Conservation (phyloP, 1,140 invertebrate species). For the Portunus trituberculatus region DNA sequence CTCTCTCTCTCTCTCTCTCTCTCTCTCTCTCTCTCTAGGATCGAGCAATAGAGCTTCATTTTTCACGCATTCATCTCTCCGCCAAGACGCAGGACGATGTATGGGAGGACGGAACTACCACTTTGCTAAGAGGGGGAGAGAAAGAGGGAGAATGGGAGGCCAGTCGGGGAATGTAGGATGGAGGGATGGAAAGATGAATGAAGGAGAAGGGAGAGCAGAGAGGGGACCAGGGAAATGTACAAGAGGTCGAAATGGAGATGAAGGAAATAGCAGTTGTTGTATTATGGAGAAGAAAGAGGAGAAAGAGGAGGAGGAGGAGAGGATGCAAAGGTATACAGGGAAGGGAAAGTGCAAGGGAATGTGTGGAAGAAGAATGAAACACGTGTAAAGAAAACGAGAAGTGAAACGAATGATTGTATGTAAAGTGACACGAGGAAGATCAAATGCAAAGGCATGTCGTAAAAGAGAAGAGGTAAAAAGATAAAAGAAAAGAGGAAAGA, state of each 20-base stretch:
- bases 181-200: background rate
- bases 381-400: no score
- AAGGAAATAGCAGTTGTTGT: no score
- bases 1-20: slow-evolving; percentile 8
- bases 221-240: background rate
- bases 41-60: background rate
- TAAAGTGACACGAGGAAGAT: no score
- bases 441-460: no score
- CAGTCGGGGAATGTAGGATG: background rate
- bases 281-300: background rate
- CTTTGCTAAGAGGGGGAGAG: slow-evolving; percentile 3
- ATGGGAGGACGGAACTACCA: slow-evolving; percentile 8
- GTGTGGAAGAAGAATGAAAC: no score
- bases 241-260: background rate
- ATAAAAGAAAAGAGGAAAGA: background rate
- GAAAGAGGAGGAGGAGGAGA: background rate
- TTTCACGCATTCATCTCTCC: background rate
- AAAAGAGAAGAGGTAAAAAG: background rate
- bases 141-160: background rate
- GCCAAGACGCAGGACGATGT: background rate
- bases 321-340: background rate
- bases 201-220: background rate
- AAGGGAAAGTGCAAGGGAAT: background rate
- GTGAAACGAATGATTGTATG: no score
- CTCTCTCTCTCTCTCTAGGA: background rate